Conservation (phyloP, 2,888 invertebrate genomes). For the Dorcus parallelipipedus region DNA sequence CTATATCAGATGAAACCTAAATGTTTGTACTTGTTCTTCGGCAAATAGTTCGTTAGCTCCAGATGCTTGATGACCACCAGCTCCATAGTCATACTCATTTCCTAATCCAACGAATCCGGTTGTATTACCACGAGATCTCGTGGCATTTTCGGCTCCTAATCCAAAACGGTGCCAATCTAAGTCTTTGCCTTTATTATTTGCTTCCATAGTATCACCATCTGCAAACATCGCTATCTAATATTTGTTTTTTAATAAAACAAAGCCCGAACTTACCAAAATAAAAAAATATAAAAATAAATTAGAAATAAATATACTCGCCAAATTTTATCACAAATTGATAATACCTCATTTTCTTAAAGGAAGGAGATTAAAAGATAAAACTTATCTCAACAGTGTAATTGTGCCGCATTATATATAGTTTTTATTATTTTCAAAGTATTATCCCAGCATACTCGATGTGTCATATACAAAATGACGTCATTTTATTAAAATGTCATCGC, state of each 20-base stretch:
- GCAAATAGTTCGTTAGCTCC: slow-evolving; percentile 89
- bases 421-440: slow-evolving; percentile 5
- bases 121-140: slow-evolving; percentile 59
- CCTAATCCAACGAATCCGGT: slow-evolving; percentile 74
- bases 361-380: slow-evolving; percentile 18
- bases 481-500: not conserved
- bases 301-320: slow-evolving; percentile 8
- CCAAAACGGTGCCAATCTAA: slow-evolving; percentile 59
- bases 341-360: slow-evolving; percentile 13
- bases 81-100: slow-evolving; percentile 70
- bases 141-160: slow-evolving; percentile 49
- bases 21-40: slow-evolving; percentile 71
- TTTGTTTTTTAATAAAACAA: not conserved
- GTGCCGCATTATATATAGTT: slow-evolving; percentile 12
- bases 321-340: slow-evolving; percentile 15
- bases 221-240: not conserved
- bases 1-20: slow-evolving; percentile 2
- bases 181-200: slow-evolving; percentile 35
- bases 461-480: not conserved
- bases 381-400: slow-evolving; percentile 17
- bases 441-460: slow-evolving; percentile 1
- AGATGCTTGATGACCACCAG: slow-evolving; percentile 80
- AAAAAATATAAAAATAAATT: slow-evolving; percentile 11
- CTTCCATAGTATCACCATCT: slow-evolving; percentile 10
- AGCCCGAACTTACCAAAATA: slow-evolving; percentile 11